Evolutionary conservation across 2,797 vertebrate genomes (phyloP).

Genomic region (Oryzias dopingdopingensis): DNA sequence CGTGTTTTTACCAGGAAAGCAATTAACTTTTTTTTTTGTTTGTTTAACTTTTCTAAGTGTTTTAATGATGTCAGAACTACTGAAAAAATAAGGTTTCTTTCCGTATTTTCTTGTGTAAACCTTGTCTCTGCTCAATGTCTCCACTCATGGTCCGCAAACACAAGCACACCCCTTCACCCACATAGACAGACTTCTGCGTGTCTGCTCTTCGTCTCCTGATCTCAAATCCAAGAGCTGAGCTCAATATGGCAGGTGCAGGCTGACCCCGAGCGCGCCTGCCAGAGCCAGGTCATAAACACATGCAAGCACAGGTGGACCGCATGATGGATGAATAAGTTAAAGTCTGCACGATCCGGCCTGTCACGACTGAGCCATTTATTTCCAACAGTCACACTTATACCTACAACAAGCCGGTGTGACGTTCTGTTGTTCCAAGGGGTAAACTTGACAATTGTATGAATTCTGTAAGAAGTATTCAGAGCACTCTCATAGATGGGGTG

Average conservation of each 20-base stretch:
- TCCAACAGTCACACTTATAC: conserved; percentile 29
- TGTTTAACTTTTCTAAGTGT: conserved; percentile 18
- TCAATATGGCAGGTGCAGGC: conserved; percentile 53
- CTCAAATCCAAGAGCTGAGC: conserved; percentile 41
- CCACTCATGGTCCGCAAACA: conserved; percentile 22
- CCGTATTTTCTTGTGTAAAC: conserved; percentile 26
- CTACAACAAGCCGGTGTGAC: conserved; percentile 9
- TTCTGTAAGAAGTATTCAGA: neutral
- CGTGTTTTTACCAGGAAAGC: conserved; percentile 5
- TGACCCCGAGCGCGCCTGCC: conserved; percentile 32
- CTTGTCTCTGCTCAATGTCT: conserved; percentile 19
- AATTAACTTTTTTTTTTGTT: conserved; percentile 13
- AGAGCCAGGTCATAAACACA: conserved; percentile 36
- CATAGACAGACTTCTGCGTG: conserved; percentile 13
- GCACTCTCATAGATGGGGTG: conserved; percentile 4
- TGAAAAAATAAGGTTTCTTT: conserved; percentile 17
- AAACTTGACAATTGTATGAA: conserved; percentile 14
- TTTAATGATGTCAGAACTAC: conserved; percentile 40
- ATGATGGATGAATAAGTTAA: conserved; percentile 56
- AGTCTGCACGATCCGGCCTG: conserved; percentile 29
- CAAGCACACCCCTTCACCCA: conserved; percentile 8
- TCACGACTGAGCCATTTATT: conserved; percentile 24
- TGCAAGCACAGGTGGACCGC: conserved; percentile 56
- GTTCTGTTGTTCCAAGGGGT: conserved; percentile 12
- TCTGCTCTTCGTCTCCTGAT: conserved; percentile 51